Evolutionary conservation across 2,113 vertebrate genomes (phyloP).

Genomic region (Ailurus styani): DNA sequence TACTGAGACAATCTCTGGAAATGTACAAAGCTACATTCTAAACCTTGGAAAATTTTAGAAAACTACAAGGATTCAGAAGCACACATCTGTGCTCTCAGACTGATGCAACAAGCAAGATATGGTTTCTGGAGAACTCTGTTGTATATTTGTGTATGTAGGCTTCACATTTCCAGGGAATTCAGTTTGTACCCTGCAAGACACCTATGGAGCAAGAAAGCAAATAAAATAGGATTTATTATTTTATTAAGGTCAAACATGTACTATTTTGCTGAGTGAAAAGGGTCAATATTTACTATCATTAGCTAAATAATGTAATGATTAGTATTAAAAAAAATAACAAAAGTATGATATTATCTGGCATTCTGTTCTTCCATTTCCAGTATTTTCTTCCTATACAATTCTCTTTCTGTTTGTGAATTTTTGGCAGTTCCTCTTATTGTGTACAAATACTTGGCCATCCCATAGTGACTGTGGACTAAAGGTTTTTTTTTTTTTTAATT

Average conservation of each 20-base stretch:
- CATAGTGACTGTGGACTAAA: neutral
- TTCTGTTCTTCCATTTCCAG: neutral
- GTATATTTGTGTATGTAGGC: neutral
- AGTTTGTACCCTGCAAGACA: neutral
- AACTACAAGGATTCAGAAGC: neutral
- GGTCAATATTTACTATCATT: neutral
- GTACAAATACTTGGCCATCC: neutral
- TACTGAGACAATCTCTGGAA: neutral
- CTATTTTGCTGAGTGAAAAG: neutral
- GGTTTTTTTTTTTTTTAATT: too few relatives aligned
- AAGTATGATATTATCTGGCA: neutral
- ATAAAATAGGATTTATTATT: neutral
- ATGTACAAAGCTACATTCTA: neutral
- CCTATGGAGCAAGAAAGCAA: neutral
- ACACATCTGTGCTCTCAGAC: neutral
- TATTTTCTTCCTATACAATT: neutral
- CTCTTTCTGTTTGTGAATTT: neutral
- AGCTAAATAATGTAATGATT: neutral
- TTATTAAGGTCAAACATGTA: neutral
- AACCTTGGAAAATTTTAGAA: neutral
- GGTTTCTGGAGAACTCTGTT: neutral
- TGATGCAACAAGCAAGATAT: neutral
- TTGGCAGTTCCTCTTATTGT: neutral
- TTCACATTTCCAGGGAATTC: neutral
- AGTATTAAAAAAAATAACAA: neutral